These are phyloP conservation scores for Erithacus rubecula DNA, from an alignment of 2,797 vertebrate genomes.

Conservation along the genomic window DNA sequence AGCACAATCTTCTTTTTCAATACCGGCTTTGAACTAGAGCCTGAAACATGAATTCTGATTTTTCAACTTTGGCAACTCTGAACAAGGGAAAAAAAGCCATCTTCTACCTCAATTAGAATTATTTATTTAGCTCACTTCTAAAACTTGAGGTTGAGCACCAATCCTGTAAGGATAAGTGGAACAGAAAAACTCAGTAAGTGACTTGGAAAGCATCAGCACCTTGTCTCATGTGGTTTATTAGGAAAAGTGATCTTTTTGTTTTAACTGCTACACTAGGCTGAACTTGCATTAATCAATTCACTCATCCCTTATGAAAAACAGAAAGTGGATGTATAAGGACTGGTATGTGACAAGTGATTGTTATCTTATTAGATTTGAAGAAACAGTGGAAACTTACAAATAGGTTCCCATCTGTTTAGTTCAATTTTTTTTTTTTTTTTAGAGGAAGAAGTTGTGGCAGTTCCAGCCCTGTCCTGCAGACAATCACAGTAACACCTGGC, in stretches of 20 bases:
- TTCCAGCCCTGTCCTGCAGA: neutral
- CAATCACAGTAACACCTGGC: neutral
- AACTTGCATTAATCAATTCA: neutral
- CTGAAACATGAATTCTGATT: neutral
- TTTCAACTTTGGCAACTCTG: neutral
- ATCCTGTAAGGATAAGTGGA: neutral
- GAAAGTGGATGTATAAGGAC: neutral
- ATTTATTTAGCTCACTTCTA: neutral
- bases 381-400: neutral
- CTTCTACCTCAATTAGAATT: neutral
- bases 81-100: neutral
- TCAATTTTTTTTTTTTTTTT: neutral
- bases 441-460: neutral
- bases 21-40: neutral
- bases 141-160: neutral
- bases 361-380: neutral
- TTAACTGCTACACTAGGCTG: neutral
- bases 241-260: neutral
- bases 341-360: accelerated
- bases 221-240: neutral
- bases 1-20: neutral
- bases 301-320: accelerated
- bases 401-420: neutral
- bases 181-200: neutral
- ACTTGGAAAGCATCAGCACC: neutral